Conservation (phyloP, 2,113 vertebrate species). For the Pelecanus crispus region DNA sequence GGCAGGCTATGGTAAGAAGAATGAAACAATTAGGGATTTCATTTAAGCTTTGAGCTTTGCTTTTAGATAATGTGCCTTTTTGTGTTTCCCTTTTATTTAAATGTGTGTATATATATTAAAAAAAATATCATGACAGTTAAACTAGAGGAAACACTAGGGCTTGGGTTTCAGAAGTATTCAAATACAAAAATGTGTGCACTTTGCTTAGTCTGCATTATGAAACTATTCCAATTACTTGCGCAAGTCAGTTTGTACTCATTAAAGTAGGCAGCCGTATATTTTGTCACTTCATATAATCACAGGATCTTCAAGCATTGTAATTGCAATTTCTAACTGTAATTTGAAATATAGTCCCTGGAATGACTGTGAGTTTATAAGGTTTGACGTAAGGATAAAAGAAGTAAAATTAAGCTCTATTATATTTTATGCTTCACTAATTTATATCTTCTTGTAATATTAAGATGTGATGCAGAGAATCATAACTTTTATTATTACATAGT, state of each 20-base stretch:
- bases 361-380: not conserved
- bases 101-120: not conserved
- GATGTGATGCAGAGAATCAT: not conserved
- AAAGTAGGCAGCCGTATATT: not conserved
- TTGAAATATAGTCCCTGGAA: not conserved
- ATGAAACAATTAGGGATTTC: not conserved
- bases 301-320: not conserved
- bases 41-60: not conserved
- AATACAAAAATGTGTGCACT: not conserved
- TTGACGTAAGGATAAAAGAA: not conserved
- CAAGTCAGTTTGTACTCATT: not conserved
- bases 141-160: not conserved
- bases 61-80: conserved; percentile 4
- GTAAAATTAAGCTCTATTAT: not conserved
- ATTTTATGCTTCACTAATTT: conserved; percentile 40
- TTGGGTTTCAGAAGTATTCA: not conserved
- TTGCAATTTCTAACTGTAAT: not conserved
- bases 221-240: not conserved
- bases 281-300: not conserved
- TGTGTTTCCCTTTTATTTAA: conserved; percentile 18
- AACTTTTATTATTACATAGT: not conserved
- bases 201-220: not conserved
- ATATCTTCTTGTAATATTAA: not conserved
- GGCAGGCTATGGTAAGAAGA: not conserved
- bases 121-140: conserved; percentile 7